Percentiles rank a stretch among this genome's conserved stretches.
phyloP scores from a whole-genome alignment of 2,113 vertebrate genomes.

The Corythaeola cristata region DNA sequence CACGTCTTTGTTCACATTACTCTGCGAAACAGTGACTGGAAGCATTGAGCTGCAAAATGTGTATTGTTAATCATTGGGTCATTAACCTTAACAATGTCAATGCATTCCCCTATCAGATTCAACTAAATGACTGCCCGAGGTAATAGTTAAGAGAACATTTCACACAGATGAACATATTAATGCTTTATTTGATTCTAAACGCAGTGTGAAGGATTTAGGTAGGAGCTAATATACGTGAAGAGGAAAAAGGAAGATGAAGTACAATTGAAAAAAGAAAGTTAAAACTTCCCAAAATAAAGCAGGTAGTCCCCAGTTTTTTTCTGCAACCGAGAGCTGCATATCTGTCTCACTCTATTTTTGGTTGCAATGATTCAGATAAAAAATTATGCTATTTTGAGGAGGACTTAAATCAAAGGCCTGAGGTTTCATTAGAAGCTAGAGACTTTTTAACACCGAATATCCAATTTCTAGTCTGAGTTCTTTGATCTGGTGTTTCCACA shows the following conservation, averaged over 20 bases:
- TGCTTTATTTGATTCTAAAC: constrained; percentile 81
- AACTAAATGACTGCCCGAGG: constrained; percentile 70
- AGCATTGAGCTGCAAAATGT: constrained; percentile 71
- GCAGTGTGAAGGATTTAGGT: constrained; percentile 78
- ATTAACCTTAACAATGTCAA: constrained; percentile 85
- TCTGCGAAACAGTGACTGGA: constrained; percentile 65
- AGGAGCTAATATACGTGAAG: constrained; percentile 43
- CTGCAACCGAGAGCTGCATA: background rate
- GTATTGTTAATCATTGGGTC: constrained; percentile 77
- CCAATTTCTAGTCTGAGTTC: background rate
- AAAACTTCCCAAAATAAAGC: background rate
- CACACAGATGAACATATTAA: constrained; percentile 75
- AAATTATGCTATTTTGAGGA: background rate
- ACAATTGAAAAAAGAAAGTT: background rate
- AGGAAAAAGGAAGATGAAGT: constrained; percentile 39
- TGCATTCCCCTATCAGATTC: constrained; percentile 72
- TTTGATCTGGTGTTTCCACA: background rate
- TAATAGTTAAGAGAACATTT: constrained; percentile 77
- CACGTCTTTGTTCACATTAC: constrained; percentile 35
- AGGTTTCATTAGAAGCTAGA: background rate
- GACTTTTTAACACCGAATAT: background rate
- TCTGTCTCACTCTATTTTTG: background rate
- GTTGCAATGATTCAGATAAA: background rate
- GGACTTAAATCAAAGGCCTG: background rate
- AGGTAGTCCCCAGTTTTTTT: background rate